Conservation (phyloP, 1,140 invertebrate species). For the Palaemon carinicauda region DNA sequence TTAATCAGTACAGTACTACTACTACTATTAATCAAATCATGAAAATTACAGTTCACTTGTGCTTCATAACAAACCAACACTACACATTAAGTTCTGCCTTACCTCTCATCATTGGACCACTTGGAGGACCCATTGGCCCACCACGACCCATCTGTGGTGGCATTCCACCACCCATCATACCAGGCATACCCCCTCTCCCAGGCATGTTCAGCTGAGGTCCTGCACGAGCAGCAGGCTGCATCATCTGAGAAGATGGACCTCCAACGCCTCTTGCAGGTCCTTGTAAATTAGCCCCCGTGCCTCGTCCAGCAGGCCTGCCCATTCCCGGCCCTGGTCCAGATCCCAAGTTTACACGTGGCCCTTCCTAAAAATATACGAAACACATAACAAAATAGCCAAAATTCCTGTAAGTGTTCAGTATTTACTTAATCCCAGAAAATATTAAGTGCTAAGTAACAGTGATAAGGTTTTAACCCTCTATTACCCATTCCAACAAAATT, state of each 20-base stretch:
- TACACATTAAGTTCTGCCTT: no score
- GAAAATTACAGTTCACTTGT: no score
- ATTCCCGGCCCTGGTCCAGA: slow-evolving; percentile 49
- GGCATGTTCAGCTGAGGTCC: slow-evolving; percentile 50
- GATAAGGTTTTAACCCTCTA: no score
- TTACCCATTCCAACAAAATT: no score
- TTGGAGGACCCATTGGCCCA: slow-evolving; percentile 38
- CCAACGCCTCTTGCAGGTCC: slow-evolving; percentile 59
- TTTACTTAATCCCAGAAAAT: no score
- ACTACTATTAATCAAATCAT: no score
- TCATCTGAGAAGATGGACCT: slow-evolving; percentile 55
- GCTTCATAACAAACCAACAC: no score
- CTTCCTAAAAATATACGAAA: neutral
- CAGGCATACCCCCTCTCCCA: slow-evolving; percentile 42
- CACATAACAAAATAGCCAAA: neutral
- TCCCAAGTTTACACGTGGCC: slow-evolving; percentile 39
- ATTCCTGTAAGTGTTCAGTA: no score
- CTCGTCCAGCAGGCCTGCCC: slow-evolving; percentile 51
- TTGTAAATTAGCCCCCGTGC: slow-evolving; percentile 44
- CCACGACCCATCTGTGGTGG: slow-evolving; percentile 51
- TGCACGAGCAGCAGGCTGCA: slow-evolving; percentile 49
- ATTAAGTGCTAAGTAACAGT: no score
- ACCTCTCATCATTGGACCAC: slow-evolving; percentile 50
- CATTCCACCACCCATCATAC: slow-evolving; percentile 57
- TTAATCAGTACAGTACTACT: no score